Percentiles rank a stretch among this genome's conserved stretches.
phyloP scores from a whole-genome alignment of 2,888 invertebrate genomes.

The Zhuqinia jingwanae region DNA sequence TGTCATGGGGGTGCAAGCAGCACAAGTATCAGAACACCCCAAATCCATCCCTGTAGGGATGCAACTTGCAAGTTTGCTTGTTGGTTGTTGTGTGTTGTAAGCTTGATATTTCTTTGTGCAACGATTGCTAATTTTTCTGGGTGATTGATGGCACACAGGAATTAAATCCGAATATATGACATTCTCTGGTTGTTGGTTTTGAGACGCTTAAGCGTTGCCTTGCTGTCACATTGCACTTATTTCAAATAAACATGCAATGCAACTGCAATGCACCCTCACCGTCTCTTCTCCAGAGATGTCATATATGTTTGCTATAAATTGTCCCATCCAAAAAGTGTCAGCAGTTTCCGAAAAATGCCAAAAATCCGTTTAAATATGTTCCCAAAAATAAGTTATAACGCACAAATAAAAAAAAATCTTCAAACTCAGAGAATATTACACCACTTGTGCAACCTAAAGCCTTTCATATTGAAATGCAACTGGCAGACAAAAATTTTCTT shows the following conservation, averaged over 20 bases:
- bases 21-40: neutral
- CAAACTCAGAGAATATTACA: neutral
- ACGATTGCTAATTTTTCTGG: too few species aligned
- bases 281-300: slow-evolving; percentile 69
- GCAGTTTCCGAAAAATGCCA: too few species aligned
- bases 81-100: too few species aligned
- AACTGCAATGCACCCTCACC: slow-evolving; percentile 79
- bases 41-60: slow-evolving; percentile 6
- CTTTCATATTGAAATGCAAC: neutral
- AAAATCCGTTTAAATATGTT: too few species aligned
- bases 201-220: slow-evolving; percentile 78
- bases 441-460: neutral
- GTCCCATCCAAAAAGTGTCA: neutral
- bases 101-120: neutral
- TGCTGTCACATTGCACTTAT: slow-evolving; percentile 79
- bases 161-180: neutral
- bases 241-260: slow-evolving; percentile 76
- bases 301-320: neutral
- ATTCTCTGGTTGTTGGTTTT: slow-evolving; percentile 42
- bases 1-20: too few species aligned
- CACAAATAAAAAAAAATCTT: neutral
- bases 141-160: too few species aligned
- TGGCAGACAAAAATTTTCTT: neutral
- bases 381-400: too few species aligned
- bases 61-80: too few species aligned